Evolutionary conservation across 1,140 invertebrate species (phyloP).

Genomic region (Drosophila quadrilineata): DNA sequence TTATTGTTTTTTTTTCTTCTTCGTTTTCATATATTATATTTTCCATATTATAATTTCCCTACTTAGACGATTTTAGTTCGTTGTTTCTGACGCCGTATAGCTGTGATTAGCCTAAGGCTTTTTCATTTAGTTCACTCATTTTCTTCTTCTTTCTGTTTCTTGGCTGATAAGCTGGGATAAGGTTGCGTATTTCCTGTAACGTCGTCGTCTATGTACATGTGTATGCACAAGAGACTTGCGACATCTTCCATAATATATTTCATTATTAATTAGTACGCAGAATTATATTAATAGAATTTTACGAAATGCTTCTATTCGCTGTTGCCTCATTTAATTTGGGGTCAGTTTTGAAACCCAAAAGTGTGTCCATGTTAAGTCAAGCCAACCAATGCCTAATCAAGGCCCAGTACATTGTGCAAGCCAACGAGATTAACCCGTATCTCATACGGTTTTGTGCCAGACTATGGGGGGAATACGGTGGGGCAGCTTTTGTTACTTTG

Average conservation of each 20-base stretch:
- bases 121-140: conserved; percentile 46
- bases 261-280: conserved; percentile 58
- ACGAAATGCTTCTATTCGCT: conserved; percentile 47
- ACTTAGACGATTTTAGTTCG: conserved; percentile 35
- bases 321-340: conserved; percentile 28
- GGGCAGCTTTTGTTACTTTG: background rate
- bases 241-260: no score
- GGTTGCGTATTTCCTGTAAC: conserved; percentile 80
- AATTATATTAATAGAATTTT: conserved; percentile 61
- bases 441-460: background rate
- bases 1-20: conserved; percentile 12
- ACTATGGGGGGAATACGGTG: background rate
- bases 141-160: background rate
- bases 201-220: no score
- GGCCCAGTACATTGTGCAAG: conserved; percentile 25
- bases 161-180: conserved; percentile 66
- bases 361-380: background rate
- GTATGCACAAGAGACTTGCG: no score
- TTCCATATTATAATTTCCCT: conserved; percentile 49
- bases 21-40: no score
- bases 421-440: conserved; percentile 16
- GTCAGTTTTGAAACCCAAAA: conserved; percentile 57
- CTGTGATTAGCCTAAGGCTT: conserved; percentile 79
- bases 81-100: conserved; percentile 54
- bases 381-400: conserved; percentile 49